Base-by-base conservation (phyloP, 2,113 vertebrate species). In the Callorhinus ursinus region DNA sequence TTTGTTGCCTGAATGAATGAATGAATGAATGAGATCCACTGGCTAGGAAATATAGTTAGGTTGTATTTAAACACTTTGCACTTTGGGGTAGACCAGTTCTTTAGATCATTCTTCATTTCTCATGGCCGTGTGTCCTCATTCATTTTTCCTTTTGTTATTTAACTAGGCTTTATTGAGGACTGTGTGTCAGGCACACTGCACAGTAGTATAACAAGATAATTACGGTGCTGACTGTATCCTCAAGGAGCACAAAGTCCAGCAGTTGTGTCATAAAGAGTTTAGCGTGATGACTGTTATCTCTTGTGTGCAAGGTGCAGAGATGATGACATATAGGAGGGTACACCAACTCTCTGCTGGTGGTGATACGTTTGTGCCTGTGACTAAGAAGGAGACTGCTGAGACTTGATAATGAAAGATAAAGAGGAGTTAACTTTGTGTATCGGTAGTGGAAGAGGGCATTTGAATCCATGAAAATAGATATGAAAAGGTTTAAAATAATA, bases 191-290 rank as follows among this genome's bases (percentile, higher is more conserved):
- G 22, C 18, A 63, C 42, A 51, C 14, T n/a, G 91, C 89, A 4
- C 31, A 49, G 67, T 88, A 71, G 36, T 42, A 83, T 72, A 59
- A 72, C 36, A 85, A 57, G 39, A 39, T 83, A 74, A 86, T 86
- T 51, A 63, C 8, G 53, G 71, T 72, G 28, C 65, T 82, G 18
- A 79, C 63, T 96, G 69, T 63, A 57, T 71, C 74, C 55, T 95
- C 19, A 71, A 33, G 80, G 63, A 92, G 55, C 51, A 95, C 86
- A 80, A 94, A 95, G 96, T 97, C 65, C 53, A 86, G 39, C 28
- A 42, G 53, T 61, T 95, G 39, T 33, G 76, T 88, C 74, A 82
- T 77, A 94, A 94, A 93, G 49, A 74, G 49, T 85, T 74, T 51
- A 46, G 28, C 61, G 49, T 31, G 82, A 19, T 86, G 46, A 91